phyloP scores from a whole-genome alignment of 2,797 vertebrate genomes.

The Parauchenoglanis ngamensis region DNA sequence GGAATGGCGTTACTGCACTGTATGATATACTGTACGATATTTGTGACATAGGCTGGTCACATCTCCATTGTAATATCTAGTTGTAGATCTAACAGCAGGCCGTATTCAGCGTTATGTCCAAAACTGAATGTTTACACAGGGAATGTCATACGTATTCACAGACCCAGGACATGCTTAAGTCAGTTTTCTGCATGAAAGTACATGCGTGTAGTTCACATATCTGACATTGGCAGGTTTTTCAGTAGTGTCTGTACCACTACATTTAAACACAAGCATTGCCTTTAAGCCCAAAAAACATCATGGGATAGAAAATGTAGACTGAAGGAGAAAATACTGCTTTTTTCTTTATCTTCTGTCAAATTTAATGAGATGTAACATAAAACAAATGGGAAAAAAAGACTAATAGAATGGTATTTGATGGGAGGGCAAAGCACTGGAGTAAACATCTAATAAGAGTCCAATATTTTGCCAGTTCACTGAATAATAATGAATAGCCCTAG shows the following conservation, averaged over 20 bases:
- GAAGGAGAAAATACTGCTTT: neutral
- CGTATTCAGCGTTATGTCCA: neutral
- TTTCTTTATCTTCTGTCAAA: neutral
- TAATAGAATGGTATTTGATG: neutral
- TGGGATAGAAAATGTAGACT: neutral
- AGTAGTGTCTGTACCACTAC: neutral
- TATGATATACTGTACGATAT: neutral
- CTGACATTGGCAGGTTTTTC: neutral
- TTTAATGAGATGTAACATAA: neutral
- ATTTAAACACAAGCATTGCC: neutral
- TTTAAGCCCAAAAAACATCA: neutral
- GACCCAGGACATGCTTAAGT: neutral
- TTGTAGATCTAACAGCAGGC: neutral
- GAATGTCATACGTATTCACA: neutral
- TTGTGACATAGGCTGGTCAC: neutral
- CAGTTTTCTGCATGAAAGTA: neutral
- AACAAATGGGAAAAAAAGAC: neutral
- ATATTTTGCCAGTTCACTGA: neutral
- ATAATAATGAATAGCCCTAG: neutral
- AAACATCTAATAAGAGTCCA: neutral
- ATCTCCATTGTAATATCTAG: slow-evolving; percentile 59
- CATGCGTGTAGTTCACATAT: neutral
- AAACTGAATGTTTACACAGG: neutral
- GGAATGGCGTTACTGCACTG: too few species aligned
- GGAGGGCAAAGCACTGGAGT: neutral